A percentile compares a stretch with the other conserved stretches of the same genome.
These are phyloP conservation scores for Trematomus loennbergii DNA, from an alignment of 2,113 vertebrate genomes.

Conservation along the genomic window DNA sequence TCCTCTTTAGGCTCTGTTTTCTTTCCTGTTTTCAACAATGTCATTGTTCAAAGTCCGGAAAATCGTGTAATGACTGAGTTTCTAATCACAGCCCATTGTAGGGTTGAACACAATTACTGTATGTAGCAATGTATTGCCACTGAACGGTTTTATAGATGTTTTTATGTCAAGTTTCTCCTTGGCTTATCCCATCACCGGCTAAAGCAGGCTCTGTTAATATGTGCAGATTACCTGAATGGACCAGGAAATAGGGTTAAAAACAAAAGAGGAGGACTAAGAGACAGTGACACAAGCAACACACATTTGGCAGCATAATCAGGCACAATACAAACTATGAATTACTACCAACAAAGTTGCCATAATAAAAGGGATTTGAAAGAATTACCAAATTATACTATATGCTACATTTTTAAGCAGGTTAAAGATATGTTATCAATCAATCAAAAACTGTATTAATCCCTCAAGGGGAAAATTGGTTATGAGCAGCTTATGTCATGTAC, in stretches of 20 bases:
- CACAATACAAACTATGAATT: no score
- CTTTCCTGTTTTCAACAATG: constrained; percentile 5
- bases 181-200: constrained; percentile 12
- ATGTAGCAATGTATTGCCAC: constrained; percentile 5
- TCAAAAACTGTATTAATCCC: no score
- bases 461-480: no score
- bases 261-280: no score
- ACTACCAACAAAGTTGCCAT: no score
- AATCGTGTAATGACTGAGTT: constrained; percentile 31
- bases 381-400: neutral
- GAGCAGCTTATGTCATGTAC: no score
- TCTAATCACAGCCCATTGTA: constrained; percentile 27
- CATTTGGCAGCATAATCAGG: no score
- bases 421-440: neutral
- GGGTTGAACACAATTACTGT: constrained; percentile 34
- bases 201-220: neutral
- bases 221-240: no score
- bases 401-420: neutral
- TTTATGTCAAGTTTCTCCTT: constrained; percentile 43
- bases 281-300: no score
- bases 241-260: no score
- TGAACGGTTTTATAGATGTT: constrained; percentile 24
- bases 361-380: neutral
- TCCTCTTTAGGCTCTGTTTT: constrained; percentile 4
- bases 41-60: constrained; percentile 29